phyloP scores from a whole-genome alignment of 2,888 invertebrate genomes.

The Coelinius sp. region DNA sequence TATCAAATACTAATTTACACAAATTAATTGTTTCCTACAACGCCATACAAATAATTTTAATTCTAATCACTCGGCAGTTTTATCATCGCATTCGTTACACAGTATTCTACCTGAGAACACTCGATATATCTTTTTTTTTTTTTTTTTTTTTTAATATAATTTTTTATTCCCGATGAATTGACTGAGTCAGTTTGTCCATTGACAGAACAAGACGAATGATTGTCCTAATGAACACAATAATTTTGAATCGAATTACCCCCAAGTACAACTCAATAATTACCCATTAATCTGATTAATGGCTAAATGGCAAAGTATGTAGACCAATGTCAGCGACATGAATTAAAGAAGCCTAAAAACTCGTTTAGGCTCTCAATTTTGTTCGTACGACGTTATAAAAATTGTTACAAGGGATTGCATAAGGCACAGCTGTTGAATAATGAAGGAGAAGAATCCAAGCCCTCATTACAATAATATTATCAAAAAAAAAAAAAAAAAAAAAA shows the following conservation, averaged over 20 bases:
- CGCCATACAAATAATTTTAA: conserved; percentile 26
- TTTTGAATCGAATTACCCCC: neutral
- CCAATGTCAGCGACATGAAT: conserved; percentile 45
- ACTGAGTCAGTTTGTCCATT: neutral
- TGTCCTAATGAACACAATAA: conserved; percentile 3
- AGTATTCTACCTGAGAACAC: conserved; percentile 25
- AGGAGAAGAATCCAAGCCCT: conserved; percentile 27
- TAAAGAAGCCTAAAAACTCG: conserved; percentile 58
- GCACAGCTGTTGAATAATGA: conserved; percentile 43
- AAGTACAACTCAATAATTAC: conserved; percentile 21
- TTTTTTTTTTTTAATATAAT: neutral
- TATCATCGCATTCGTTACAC: conserved; percentile 14
- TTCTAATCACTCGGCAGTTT: conserved; percentile 11
- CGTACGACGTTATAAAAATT: conserved; percentile 43
- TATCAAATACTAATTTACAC: conserved; percentile 45
- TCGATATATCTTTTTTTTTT: conserved; percentile 8
- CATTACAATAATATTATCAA: conserved; percentile 10
- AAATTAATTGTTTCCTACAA: conserved; percentile 32
- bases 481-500: no score
- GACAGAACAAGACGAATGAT: neutral
- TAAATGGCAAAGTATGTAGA: conserved; percentile 31
- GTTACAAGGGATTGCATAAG: conserved; percentile 28
- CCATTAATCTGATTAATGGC: conserved; percentile 24
- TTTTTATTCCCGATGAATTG: conserved; percentile 1
- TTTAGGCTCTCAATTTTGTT: conserved; percentile 63